Base-by-base conservation (phyloP, 2,888 invertebrate species). In the Spicauda simplicius region DNA sequence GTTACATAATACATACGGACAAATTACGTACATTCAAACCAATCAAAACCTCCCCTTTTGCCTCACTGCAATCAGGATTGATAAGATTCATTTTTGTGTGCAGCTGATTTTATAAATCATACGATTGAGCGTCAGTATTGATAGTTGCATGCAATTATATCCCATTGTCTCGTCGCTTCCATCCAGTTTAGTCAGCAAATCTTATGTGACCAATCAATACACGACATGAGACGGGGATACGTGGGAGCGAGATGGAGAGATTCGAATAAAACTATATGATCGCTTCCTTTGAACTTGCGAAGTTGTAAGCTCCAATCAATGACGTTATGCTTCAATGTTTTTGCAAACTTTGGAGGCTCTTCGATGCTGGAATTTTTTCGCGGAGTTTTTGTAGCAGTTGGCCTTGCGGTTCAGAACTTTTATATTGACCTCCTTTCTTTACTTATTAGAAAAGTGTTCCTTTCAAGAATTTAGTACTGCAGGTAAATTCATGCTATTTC, bases 141-240 rank as follows among this genome's bases (percentile, higher is more conserved):
- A 48, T 50, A 33, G 30, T 18, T 48, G 45, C 54, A 56, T 19
- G 50, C 56, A 56, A 64, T 64, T 64, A 60, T 33, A 55, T 37
- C 37, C 50, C 37, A 50, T 57, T 64, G 64, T 50, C 41, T 64
- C 55, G 11, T 20, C 37, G 12, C 37, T 16, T 16, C 52, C 18
- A 33, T 52, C 50, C 20, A 55, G 62, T 50, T 63, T 37, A 64
- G 50, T 55, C 56, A 64, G 64, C 57, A 37, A 50, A 52, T 64
- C 53, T 64, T 64, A 50, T 56, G 56, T 30, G 57, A 50, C 64
- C 64, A 64, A 62, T 64, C 50, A 64, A 64, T 64, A 64, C 25
- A 37, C 19, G 19, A 19, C 2, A 37, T 64, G 57, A 54, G 53
- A 54, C 10, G 50, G 53, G 59, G 41, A 30, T 64, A 33, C 11